Evolutionary conservation across 2,113 vertebrate species (phyloP), one percentile per base, ranked within the genome.

Genomic region (Pseudorasbora parva): DNA sequence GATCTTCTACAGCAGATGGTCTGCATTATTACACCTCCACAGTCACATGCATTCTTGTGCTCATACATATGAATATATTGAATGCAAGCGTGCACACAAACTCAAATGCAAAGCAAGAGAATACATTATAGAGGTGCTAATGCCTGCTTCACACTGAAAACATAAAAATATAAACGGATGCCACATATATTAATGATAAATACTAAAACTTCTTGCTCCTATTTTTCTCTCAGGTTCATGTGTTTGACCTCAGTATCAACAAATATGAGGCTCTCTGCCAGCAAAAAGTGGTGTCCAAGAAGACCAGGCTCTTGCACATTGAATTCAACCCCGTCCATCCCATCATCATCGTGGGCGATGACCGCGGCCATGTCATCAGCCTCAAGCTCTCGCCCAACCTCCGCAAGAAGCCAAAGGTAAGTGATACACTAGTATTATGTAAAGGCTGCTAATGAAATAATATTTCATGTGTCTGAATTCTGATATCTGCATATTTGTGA

Each of bases 341-440:
- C 9, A 83, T 99, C 91, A 84, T 99, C 91, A 93, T 97, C 2
- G 92, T 98, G 76, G 98, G 97, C 0, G 96, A 97, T 68, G 94
- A 97, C 86, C 92, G 60, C 4, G 97, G 97, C 49, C 90, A 92
- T 0, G 82, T 98, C 60, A 93, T 80, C 75, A 96, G 94, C 87
- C 89, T 99, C 88, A 99, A 99, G 88, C 95, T 99, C 60, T 99
- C 98, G 11, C 98, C 98, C 17, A 99, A 99, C 86, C 94, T 99
- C 41, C 96, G 96, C 85, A 97, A 94, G 89, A 95, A 93, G 91
- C 96, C 97, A 3, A 99, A 97, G 97, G 98, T 98, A 93, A 93
- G 88, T 62, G 8, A 74, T 51, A 1, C 23, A 51, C 30, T n/a
- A 9, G 1, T 15, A 6, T 15, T 54, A 15, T 47, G 25, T 12